Conservation (phyloP, 1,140 invertebrate species). For the Brachionus rotundiformis region DNA sequence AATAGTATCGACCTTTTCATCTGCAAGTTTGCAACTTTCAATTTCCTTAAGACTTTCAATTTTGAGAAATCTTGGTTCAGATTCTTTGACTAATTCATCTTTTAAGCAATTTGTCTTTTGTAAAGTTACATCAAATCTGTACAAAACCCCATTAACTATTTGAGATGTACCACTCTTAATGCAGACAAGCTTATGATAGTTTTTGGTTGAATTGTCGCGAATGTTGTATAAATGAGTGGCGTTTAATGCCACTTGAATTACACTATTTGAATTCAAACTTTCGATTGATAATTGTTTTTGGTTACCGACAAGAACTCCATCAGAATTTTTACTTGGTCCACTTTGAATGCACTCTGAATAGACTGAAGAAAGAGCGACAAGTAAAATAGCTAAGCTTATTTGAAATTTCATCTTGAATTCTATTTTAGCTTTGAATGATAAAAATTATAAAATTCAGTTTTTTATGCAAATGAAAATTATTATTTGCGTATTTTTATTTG, state of each 20-base stretch:
- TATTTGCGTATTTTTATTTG: background rate
- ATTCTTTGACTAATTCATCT: background rate
- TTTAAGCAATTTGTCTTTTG: slow-evolving; percentile 23
- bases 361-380: background rate
- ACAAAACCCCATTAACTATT: background rate
- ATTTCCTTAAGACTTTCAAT: background rate
- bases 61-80: background rate
- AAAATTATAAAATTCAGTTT: background rate
- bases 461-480: background rate
- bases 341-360: background rate
- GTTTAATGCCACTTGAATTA: background rate
- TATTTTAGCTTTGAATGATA: background rate
- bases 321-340: background rate
- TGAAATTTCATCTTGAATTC: background rate
- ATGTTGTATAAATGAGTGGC: background rate
- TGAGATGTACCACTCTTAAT: slow-evolving; percentile 36
- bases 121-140: slow-evolving; percentile 17
- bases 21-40: background rate
- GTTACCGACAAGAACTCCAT: background rate
- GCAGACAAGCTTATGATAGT: slow-evolving; percentile 2
- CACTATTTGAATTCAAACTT: background rate
- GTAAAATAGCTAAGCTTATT: background rate
- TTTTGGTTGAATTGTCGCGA: slow-evolving; percentile 16
- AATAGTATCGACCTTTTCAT: background rate
- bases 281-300: background rate